Base-by-base conservation (phyloP, 2,113 vertebrate species). In the Halcyon senegalensis region DNA sequence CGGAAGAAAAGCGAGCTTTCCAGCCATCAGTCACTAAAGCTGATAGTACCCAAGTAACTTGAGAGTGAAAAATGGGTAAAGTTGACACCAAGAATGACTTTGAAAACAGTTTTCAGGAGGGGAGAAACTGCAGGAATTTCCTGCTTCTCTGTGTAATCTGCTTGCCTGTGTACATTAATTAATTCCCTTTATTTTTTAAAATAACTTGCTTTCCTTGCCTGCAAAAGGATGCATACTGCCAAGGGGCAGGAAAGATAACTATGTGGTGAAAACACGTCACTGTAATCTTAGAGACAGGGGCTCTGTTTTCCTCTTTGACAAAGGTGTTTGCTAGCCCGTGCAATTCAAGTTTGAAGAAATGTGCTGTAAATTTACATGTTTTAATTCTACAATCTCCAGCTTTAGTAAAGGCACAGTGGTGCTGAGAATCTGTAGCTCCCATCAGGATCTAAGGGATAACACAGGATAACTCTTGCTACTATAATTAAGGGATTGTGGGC, bases 41-140 rank as follows among this genome's bases (percentile, higher is more conserved):
- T 21, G 87, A 56, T 44, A 44, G 66, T 5, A 27, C 44, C 80
- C 39, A 2, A 69, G 62, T 79, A 91, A 93, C 48, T 44, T 28
- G 62, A 78, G 58, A 83, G 44, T 35, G 28, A 78, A 88, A 66
- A 93, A 31, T 3, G 21, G 19, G 14, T 55, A 30, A 89, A 77
- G 35, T 16, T 78, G 60, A 84, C 60, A 62, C 51, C 19, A 23
- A 50, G 56, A 84, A 66, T 30, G 4, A 51, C 75, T 82, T 90
- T 33, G 50, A 44, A 92, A 88, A 90, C 35, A 43, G n/a, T 83
- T 95, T 95, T 73, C 51, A 73, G 64, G 87, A 89, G 10, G 35
- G 13, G 69, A 74, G 31, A 89, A 69, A 9, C 39, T 68, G 48
- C 35, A 62, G 70, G 77, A 93, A 62, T 87, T 67, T 91, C 74